Percentiles rank a stretch among this genome's conserved stretches.
Evolutionary conservation across 1,140 invertebrate genomes (phyloP).

Genomic region (Bicyclus anynana): DNA sequence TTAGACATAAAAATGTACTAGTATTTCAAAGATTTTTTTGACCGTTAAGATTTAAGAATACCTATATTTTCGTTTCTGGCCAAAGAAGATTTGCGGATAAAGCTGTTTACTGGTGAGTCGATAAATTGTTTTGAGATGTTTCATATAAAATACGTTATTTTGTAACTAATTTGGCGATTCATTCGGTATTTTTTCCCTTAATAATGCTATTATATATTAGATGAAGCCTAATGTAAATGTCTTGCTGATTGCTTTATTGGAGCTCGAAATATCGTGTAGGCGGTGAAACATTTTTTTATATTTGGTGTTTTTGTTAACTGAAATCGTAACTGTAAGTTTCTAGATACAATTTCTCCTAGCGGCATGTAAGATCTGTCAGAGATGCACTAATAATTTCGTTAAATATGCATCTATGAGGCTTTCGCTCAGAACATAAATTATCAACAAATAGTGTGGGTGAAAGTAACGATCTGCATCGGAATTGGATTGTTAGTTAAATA

Average conservation of each 20-base stretch:
- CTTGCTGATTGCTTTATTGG: conserved; percentile 11
- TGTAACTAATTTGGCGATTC: not conserved
- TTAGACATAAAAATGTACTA: too few relatives aligned
- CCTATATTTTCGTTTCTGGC: too few relatives aligned
- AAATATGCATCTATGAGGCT: conserved; percentile 39
- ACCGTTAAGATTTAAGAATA: too few relatives aligned
- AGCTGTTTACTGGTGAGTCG: too few relatives aligned
- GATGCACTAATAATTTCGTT: conserved; percentile 53
- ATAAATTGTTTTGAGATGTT: too few relatives aligned
- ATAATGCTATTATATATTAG: too few relatives aligned
- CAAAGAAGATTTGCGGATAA: too few relatives aligned
- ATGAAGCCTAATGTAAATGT: conserved; percentile 1
- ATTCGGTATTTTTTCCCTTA: too few relatives aligned
- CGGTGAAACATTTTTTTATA: conserved; percentile 10
- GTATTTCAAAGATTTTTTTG: too few relatives aligned
- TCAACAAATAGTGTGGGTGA: conserved; percentile 41
- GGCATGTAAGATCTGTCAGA: conserved; percentile 39
- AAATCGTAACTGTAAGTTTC: not conserved
- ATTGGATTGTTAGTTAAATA: not conserved
- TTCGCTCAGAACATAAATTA: conserved; percentile 48
- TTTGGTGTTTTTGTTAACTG: not conserved
- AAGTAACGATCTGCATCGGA: conserved; percentile 33
- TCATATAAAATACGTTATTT: not conserved
- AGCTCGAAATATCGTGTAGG: conserved; percentile 39
- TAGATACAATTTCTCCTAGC: conserved; percentile 27